Conservation (phyloP, 2,888 invertebrate species). For the Stictocephala bisonia region DNA sequence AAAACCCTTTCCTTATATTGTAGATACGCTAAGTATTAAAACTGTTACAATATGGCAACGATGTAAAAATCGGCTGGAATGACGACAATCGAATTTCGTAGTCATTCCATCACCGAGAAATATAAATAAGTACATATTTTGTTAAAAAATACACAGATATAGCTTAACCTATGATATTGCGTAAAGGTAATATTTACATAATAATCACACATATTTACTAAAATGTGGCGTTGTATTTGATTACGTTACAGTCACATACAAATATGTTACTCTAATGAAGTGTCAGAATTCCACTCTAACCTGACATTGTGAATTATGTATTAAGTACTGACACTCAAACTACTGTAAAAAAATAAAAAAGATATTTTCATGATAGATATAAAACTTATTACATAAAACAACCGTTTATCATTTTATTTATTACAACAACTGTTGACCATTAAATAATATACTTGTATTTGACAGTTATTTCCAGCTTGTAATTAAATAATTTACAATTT, state of each 20-base stretch:
- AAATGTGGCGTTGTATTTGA: constrained; percentile 31
- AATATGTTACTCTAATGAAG: too few relatives aligned
- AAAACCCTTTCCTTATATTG: constrained; percentile 37
- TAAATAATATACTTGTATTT: too few relatives aligned
- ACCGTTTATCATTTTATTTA: too few relatives aligned
- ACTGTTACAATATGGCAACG: constrained; percentile 35
- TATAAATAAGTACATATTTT: constrained; percentile 8
- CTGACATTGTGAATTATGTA: too few relatives aligned
- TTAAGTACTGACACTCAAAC: too few relatives aligned
- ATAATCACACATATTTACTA: neutral
- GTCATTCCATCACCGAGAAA: neutral
- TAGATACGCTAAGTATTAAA: constrained; percentile 28
- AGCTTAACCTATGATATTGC: neutral
- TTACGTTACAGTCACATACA: neutral
- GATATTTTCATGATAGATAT: neutral
- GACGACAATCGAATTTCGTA: neutral
- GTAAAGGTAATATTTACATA: constrained; percentile 20
- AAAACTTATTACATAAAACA: too few relatives aligned
- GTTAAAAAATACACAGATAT: constrained; percentile 6
- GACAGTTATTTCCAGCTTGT: too few relatives aligned
- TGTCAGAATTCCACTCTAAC: too few relatives aligned
- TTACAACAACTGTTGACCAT: neutral
- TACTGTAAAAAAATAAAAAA: neutral
- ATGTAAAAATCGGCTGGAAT: too few relatives aligned
- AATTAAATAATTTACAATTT: too few relatives aligned